Base-by-base conservation (phyloP, 1,140 invertebrate genomes). In the Cydia fagiglandana region DNA sequence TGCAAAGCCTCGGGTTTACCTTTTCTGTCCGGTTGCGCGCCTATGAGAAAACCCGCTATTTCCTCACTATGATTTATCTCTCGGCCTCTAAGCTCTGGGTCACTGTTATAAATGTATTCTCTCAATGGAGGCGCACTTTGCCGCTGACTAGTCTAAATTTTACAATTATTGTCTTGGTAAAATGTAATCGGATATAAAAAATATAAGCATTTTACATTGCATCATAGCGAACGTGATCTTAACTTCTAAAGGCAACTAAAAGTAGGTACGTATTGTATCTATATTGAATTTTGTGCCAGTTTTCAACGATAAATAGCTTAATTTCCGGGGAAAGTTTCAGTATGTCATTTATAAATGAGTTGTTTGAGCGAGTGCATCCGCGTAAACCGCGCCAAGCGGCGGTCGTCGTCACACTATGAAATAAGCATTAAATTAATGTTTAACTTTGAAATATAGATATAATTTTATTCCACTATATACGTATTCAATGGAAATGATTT, bases 101-200 rank as follows among this genome's bases (percentile, higher is more conserved):
- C 91, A 90, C 86, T 91, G 90, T 89, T 91, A 92, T 91, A 90
- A 91, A 92, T 91, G 86, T 89, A 88, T 90, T 87, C 85, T 84
- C 56, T 61, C 56, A 61, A 24, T 61, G 56, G 20, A 61, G 56
- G 56, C 56, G n/a, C 20, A 61, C 20, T 61, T 61, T 61, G 56
- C 56, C 24, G 53, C 53, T 56, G n/a, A 56, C 53, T 56, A 17
- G 53, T 17, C 53, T 56, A 17, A 56, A 56, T 17, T 56, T 7
- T 56, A 24, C 56, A 24, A 24, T 20, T 24, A 61, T 61, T 61
- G 20, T 24, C 12, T 47, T 47, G 45, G 45, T 47, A 47, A 47
- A 13, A 47, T 12, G 12, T 47, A 47, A 47, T 13, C 2, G 45
- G 45, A 47, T 15, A 15, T 0, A 2, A 12, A 45, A 47, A 47